Evolutionary conservation across 2,888 invertebrate species (phyloP), one percentile per base, ranked within the genome.

Genomic region (Dryocosmus kuriphilus): DNA sequence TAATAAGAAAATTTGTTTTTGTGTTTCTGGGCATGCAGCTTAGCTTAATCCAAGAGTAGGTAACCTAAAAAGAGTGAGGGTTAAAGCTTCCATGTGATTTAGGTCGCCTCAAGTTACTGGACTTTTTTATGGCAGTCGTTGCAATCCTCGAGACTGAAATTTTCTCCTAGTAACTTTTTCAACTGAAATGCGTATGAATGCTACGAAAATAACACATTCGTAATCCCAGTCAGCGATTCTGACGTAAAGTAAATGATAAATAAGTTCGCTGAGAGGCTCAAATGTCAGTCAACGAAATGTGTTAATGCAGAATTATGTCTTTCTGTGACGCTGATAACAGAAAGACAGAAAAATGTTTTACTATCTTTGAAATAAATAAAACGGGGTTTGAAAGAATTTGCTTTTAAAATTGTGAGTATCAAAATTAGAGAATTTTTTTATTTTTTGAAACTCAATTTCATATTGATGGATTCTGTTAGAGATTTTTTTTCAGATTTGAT

Each of bases 51-150:
- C n/a, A n/a, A n/a, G n/a, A n/a, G 51, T 51, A 51, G 51, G n/a
- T n/a, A 51, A n/a, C n/a, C 51, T 51, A 51, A 51, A 51, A 51
- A 51, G n/a, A 51, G n/a, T 51, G n/a, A 51, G 9, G n/a, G 7
- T 71, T 71, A 30, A 32, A 16, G 32, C n/a, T 27, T 71, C 71
- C 51, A 51, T 51, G 46, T 71, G 27, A 71, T 71, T 19, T 41
- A 51, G 46, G 51, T 51, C 2, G 27, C 46, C n/a, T 7, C 9
- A 30, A 51, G 24, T 51, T 46, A 27, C 27, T 51, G 24, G 30
- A 27, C 27, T 46, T 67, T 65, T 27, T 67, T 24, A 57, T 9
- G 24, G 14, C 24, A 11, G 57, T 24, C 24, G 57, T 57, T 24
- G 14, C 22, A 57, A 57, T 57, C 57, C 57, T 14, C 14, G 1